These are phyloP conservation scores for Ceraclea dissimilis DNA, from an alignment of 2,888 invertebrate genomes.

Conservation along the genomic window DNA sequence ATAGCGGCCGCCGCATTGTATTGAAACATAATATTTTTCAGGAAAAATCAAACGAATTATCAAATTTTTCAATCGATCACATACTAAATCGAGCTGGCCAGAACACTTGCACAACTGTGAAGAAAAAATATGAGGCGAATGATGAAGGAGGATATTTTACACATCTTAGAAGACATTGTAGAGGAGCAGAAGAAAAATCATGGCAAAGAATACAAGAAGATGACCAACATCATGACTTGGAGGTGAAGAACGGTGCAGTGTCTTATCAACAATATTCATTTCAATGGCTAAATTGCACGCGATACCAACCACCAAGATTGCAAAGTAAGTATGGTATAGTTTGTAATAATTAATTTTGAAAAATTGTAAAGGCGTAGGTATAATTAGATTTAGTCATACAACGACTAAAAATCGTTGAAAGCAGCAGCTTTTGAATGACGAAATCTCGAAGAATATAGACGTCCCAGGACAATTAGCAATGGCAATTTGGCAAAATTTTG, in stretches of 20 bases:
- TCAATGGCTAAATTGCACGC: conserved; percentile 61
- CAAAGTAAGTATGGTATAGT: conserved; percentile 40
- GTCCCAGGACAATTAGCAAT: too few species aligned
- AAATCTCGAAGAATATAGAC: too few species aligned
- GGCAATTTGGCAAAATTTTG: too few species aligned
- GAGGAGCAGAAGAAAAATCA: not conserved
- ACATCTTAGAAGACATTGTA: not conserved
- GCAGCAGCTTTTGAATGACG: too few species aligned
- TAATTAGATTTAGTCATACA: too few species aligned
- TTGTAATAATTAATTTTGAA: too few species aligned
- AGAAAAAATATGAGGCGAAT: not conserved
- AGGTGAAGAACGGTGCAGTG: not conserved
- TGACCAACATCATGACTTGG: not conserved
- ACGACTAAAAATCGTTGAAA: too few species aligned
- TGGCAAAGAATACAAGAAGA: not conserved
- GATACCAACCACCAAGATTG: conserved; percentile 63
- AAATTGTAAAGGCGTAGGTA: too few species aligned
- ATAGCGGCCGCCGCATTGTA: too few species aligned
- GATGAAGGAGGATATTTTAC: not conserved
- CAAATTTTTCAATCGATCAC: conserved; percentile 53
- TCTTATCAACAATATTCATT: conserved; percentile 29
- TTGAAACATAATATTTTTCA: too few species aligned
- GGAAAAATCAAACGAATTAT: conserved; percentile 7
- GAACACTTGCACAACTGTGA: conserved; percentile 24
- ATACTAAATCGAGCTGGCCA: conserved; percentile 51